Evolutionary conservation across 2,113 vertebrate species (phyloP), one percentile per base, ranked within the genome.

Genomic region (Bolborhynchus lineola): DNA sequence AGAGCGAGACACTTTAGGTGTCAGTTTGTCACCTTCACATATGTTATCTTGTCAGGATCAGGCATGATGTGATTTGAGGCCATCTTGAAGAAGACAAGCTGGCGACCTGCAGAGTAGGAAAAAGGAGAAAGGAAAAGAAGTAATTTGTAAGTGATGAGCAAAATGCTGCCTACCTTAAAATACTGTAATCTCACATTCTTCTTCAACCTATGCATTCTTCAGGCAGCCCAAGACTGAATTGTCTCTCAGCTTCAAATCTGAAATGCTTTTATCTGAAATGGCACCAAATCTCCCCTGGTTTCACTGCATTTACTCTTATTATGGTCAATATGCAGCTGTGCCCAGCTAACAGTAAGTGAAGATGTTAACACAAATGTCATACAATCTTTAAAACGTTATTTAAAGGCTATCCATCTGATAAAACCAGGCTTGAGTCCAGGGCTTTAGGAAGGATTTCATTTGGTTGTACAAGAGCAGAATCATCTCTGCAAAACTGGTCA

Each of bases 31-130:
- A 97, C 92, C 95, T 98, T 98, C 93, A 99, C 95, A 41, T 98
- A 99, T 0, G 98, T 97, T 92, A 98, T 98, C 94, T 98, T 98
- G 89, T 97, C 97, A 88, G 94, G 97, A 95, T 98, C 98, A 23
- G 97, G 92, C 72, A 96, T 64, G 75, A 99, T 93, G 71, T 90
- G 98, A 95, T 95, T 98, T 60, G 98, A 98, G 76, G 98, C 98
- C 41, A 97, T 98, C 96, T 99, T 99, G 97, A 99, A 99, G 97
- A 98, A 98, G 93, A 98, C 98, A 91, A 99, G 98, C 93, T 98
- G 98, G 76, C 98, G 98, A 96, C 99, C 99, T 99, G 92, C 50
- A 74, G 6, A 88, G 76, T 12, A 92, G 63, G 67, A 92, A 84
- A 64, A 10, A 11, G 10, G 33, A 11, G 4, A 50, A 47, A 18